Percentiles rank a stretch among this genome's conserved stretches.
Conservation (phyloP, 1,140 invertebrate species). For the Microvelia longipes region DNA sequence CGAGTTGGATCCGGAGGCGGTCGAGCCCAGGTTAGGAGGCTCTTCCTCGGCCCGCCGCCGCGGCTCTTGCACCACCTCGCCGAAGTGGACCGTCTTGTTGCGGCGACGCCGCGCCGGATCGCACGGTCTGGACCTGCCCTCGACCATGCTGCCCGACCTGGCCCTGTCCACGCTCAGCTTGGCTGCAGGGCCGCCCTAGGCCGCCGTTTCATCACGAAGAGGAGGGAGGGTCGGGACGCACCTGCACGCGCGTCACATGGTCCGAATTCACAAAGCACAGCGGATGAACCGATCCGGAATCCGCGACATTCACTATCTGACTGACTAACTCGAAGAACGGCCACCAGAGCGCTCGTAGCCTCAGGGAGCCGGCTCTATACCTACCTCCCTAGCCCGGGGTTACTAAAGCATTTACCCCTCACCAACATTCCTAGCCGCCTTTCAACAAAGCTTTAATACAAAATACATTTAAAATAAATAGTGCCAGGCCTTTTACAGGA, state of each 20-base stretch:
- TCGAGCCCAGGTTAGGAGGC: slow-evolving; percentile 26
- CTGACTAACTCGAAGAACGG: not conserved
- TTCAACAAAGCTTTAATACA: not conserved
- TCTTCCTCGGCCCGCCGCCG: slow-evolving; percentile 21
- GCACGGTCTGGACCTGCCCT: slow-evolving; percentile 27
- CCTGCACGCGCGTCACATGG: slow-evolving; percentile 9
- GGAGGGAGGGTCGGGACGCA: not conserved
- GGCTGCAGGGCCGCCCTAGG: slow-evolving; percentile 14
- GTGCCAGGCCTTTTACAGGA: too few species aligned
- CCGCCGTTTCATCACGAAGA: slow-evolving; percentile 11
- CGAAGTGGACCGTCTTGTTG: slow-evolving; percentile 59
- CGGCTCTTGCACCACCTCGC: slow-evolving; percentile 49
- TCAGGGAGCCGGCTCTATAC: not conserved
- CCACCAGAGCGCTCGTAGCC: not conserved
- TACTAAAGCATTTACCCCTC: not conserved
- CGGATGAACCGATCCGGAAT: not conserved
- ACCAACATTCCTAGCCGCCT: not conserved
- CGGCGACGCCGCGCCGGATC: slow-evolving; percentile 40
- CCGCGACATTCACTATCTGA: not conserved
- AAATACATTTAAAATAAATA: too few species aligned
- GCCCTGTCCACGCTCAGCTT: slow-evolving; percentile 16
- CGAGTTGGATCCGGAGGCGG: slow-evolving; percentile 33
- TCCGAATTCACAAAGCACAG: not conserved
- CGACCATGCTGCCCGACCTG: slow-evolving; percentile 15
- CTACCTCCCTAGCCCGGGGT: not conserved